Evolutionary conservation across 2,888 invertebrate genomes (phyloP).

Genomic region (Drosophila aldrichi): DNA sequence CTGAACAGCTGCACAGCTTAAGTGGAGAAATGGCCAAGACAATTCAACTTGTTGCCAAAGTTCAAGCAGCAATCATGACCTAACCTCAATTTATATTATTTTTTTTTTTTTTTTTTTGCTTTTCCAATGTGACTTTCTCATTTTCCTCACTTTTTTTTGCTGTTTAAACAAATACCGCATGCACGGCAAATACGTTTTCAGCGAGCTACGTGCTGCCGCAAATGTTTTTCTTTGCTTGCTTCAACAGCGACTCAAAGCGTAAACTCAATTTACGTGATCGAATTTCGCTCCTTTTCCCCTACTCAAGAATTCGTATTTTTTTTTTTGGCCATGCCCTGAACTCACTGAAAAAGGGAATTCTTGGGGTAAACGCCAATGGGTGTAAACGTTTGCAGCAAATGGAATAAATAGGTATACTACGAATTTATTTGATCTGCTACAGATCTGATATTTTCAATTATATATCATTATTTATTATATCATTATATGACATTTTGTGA

Average conservation of each 20-base stretch:
- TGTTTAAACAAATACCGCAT: conserved; percentile 26
- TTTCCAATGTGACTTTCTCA: neutral
- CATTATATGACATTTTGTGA: neutral
- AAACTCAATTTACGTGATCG: conserved; percentile 79
- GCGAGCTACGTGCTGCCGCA: conserved; percentile 46
- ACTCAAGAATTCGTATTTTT: neutral
- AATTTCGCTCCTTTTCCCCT: conserved; percentile 54
- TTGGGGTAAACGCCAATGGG: neutral
- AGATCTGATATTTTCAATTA: neutral
- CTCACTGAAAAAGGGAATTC: too few species aligned
- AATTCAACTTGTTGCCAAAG: conserved; percentile 9
- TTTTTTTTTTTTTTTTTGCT: neutral
- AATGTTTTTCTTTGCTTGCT: conserved; percentile 39
- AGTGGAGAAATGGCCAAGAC: neutral
- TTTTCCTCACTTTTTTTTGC: neutral
- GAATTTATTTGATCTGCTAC: neutral
- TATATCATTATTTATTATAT: neutral
- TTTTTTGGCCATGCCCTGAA: conserved; percentile 1
- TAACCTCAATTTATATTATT: conserved; percentile 12
- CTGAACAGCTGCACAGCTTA: neutral
- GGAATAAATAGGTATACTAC: neutral
- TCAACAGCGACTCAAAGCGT: conserved; percentile 54
- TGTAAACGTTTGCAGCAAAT: neutral
- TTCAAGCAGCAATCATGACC: conserved; percentile 4
- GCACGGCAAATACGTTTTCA: conserved; percentile 32